These are phyloP conservation scores for Drosophila neutralis DNA, from an alignment of 2,888 invertebrate species.

Conservation along the genomic window DNA sequence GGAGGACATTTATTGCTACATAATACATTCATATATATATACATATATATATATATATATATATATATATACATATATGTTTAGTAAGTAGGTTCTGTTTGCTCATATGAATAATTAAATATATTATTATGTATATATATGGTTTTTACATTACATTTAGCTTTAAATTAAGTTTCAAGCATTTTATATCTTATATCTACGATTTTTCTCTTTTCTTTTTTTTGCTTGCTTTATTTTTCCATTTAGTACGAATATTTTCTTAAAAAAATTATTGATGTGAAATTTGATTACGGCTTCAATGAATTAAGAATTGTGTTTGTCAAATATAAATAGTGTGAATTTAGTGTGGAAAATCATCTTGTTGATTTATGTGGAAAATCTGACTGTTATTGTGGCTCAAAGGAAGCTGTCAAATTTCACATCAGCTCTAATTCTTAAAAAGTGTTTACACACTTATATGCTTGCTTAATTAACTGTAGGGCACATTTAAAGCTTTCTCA, in stretches of 20 bases:
- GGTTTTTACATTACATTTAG: slow-evolving; percentile 38
- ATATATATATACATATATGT: slow-evolving; percentile 19
- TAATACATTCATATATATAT: slow-evolving; percentile 59
- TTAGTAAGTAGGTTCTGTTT: slow-evolving; percentile 27
- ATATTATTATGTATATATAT: slow-evolving; percentile 6
- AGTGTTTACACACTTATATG: slow-evolving; percentile 3
- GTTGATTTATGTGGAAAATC: slow-evolving; percentile 5
- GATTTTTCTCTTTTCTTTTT: slow-evolving; percentile 1
- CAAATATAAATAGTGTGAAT: slow-evolving; percentile 23
- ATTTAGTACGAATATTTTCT: slow-evolving; percentile 9
- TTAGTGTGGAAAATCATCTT: neutral
- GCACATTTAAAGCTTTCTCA: slow-evolving; percentile 84
- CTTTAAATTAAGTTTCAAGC: slow-evolving; percentile 29
- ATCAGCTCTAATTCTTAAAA: slow-evolving; percentile 4
- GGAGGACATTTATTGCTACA: slow-evolving; percentile 81
- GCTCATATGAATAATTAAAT: slow-evolving; percentile 13
- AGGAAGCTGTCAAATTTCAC: slow-evolving; percentile 20
- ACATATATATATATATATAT: slow-evolving; percentile 12
- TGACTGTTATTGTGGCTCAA: slow-evolving; percentile 1
- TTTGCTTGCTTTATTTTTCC: neutral
- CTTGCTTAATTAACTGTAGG: slow-evolving; percentile 66
- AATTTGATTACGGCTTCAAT: slow-evolving; percentile 16
- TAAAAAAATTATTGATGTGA: slow-evolving; percentile 26
- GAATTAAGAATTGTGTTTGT: slow-evolving; percentile 1
- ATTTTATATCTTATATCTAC: slow-evolving; percentile 5